Evolutionary conservation across 2,113 vertebrate species (phyloP), one percentile per base, ranked within the genome.

Genomic region (Arothron firmamentum): DNA sequence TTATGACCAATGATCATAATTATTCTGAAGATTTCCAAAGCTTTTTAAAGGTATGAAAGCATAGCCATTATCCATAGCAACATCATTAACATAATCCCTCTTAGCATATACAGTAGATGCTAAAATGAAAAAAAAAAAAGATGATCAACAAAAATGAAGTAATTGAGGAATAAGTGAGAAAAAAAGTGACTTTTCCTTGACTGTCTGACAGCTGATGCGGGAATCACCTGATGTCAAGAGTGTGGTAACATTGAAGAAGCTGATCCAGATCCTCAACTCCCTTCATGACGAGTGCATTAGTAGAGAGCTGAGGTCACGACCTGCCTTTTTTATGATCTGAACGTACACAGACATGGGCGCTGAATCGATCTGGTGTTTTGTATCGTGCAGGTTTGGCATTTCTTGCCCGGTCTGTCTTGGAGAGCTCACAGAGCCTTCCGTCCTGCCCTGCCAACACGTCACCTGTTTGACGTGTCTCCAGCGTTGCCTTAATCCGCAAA

Each of bases 231-330:
- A 91, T 31, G 20, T 92, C 1, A 65, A 63, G 43, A 83, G 65
- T 1, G 28, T 63, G 62, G 67, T 68, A 20, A 75, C 74, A 0
- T 63, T 91, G 56, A 9, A 77, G 56, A 63, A 81, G 74, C 76
- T 91, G 54, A 92, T 92, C 23, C 81, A 83, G 18, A 85, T 92
- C 57, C 87, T 92, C 47, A 90, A 88, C 18, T 78, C 74, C 0
- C 88, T 86, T 62, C 78, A 89, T 1, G 54, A 79, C 0, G 76
- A 90, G 58, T 81, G 80, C 6, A 74, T 85, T 72, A 67, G 63
- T 71, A 65, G 77, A 23, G 78, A 87, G 1, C 84, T 90, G 45
- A 84, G 88, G 90, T 91, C 18, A 31, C 59, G 41, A 7, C 23
- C 38, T 16, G 14, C 21, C 10, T 23, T 56, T n/a, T 21, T 28